Evolutionary conservation across 2,113 vertebrate species (phyloP).

Genomic region (Mola mola): DNA sequence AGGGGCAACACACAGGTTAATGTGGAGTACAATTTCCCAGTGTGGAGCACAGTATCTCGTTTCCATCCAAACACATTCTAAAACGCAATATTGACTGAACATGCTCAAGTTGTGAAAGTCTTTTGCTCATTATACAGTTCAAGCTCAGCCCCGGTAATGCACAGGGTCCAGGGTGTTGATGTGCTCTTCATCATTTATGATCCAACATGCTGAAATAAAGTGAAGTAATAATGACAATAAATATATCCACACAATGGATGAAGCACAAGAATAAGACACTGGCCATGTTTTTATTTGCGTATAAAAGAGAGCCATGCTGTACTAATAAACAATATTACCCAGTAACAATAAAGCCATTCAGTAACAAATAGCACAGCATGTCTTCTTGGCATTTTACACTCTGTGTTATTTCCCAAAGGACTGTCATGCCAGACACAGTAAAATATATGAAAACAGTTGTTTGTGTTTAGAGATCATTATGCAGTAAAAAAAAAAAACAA

Average conservation of each 20-base stretch:
- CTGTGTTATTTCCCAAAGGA: slow-evolving; percentile 62
- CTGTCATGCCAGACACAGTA: slow-evolving; percentile 58
- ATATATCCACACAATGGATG: background rate
- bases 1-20: too few relatives aligned
- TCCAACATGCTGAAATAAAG: background rate
- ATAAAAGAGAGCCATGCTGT: slow-evolving; percentile 29
- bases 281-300: slow-evolving; percentile 5
- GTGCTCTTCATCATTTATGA: background rate
- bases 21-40: too few relatives aligned
- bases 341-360: slow-evolving; percentile 46
- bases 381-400: slow-evolving; percentile 50
- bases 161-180: background rate
- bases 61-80: too few relatives aligned
- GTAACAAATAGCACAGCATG: slow-evolving; percentile 45
- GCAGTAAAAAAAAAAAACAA: slow-evolving; percentile 43
- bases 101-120: background rate
- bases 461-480: slow-evolving; percentile 68
- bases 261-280: background rate
- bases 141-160: background rate
- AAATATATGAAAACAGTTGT: slow-evolving; percentile 74
- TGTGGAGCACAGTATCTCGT: too few relatives aligned
- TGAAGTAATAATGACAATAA: background rate
- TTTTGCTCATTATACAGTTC: background rate
- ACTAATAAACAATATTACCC: slow-evolving; percentile 51
- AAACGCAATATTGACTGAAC: background rate